Percentiles rank a stretch among this genome's conserved stretches.
Conservation (phyloP, 92 coral and sea anemone species). For the Bergia sp. region DNA sequence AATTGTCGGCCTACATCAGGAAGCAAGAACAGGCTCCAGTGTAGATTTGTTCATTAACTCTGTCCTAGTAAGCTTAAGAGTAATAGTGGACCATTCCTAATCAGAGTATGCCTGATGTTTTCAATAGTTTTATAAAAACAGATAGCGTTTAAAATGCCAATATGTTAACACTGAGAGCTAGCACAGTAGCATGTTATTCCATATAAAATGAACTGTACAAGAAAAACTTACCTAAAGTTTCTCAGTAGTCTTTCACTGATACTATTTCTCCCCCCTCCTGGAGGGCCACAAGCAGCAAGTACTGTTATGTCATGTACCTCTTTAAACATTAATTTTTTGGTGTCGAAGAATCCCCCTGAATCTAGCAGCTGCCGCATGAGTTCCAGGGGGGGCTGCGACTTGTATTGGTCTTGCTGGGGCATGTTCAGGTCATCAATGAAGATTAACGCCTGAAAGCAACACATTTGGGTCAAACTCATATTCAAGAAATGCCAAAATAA, state of each 20-base stretch:
- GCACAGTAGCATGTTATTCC: too few species aligned
- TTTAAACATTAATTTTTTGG: conserved; percentile 84
- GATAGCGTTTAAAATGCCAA: too few species aligned
- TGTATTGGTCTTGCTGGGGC: conserved; percentile 94
- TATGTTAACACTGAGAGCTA: too few species aligned
- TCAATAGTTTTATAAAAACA: too few species aligned
- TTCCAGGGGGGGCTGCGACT: conserved; percentile 94
- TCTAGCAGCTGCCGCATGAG: conserved; percentile 91
- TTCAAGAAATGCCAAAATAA: too few species aligned
- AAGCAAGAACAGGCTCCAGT: too few species aligned
- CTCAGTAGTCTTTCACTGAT: conserved; percentile 82
- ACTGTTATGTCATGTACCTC: conserved; percentile 90
- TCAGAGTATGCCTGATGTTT: too few species aligned
- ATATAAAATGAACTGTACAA: neutral
- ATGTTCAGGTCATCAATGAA: conserved; percentile 97
- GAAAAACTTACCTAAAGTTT: conserved; percentile 78
- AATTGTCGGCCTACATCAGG: too few species aligned
- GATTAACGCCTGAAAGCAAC: conserved; percentile 64
- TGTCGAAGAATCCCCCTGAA: conserved; percentile 92
- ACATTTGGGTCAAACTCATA: neutral
- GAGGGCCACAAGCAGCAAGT: conserved; percentile 95
- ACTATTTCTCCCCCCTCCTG: conserved; percentile 91
- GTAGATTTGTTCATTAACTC: too few species aligned
- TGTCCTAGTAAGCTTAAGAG: too few species aligned
- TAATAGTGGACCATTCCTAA: too few species aligned